Percentiles rank a stretch among this genome's conserved stretches.
Conservation (phyloP, 2,888 invertebrate species). For the Zonitis immaculata region DNA sequence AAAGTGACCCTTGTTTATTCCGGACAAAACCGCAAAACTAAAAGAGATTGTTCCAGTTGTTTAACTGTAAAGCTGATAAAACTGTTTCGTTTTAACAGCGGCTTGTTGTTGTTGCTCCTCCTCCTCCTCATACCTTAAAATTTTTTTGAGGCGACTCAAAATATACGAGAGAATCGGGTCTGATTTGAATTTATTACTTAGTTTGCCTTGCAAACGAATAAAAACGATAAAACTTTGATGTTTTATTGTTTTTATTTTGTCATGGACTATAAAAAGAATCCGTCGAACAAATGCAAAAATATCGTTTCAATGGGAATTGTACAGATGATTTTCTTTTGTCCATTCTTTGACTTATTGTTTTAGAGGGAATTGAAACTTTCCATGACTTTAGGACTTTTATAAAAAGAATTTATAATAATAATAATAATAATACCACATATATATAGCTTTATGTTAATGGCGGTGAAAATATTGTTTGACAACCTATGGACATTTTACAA, state of each 20-base stretch:
- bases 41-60: constrained; percentile 40
- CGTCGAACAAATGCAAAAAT: constrained; percentile 18
- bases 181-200: constrained; percentile 32
- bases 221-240: constrained; percentile 29
- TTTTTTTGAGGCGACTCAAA: constrained; percentile 8
- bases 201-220: constrained; percentile 26
- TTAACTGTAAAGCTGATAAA: constrained; percentile 30
- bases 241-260: constrained; percentile 28
- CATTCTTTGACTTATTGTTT: constrained; percentile 4
- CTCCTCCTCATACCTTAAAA: neutral
- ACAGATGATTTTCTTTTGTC: constrained; percentile 3
- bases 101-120: constrained; percentile 20
- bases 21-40: constrained; percentile 38
- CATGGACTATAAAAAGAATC: constrained; percentile 22
- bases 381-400: neutral
- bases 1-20: constrained; percentile 34
- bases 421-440: constrained; percentile 8
- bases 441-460: constrained; percentile 37
- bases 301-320: constrained; percentile 16
- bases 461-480: constrained; percentile 35
- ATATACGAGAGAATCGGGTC: constrained; percentile 24
- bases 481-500: constrained; percentile 34
- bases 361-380: neutral
- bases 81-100: constrained; percentile 23
- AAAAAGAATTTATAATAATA: constrained; percentile 11